Evolutionary conservation across 2,113 vertebrate species (phyloP).

Genomic region (Melospiza georgiana): DNA sequence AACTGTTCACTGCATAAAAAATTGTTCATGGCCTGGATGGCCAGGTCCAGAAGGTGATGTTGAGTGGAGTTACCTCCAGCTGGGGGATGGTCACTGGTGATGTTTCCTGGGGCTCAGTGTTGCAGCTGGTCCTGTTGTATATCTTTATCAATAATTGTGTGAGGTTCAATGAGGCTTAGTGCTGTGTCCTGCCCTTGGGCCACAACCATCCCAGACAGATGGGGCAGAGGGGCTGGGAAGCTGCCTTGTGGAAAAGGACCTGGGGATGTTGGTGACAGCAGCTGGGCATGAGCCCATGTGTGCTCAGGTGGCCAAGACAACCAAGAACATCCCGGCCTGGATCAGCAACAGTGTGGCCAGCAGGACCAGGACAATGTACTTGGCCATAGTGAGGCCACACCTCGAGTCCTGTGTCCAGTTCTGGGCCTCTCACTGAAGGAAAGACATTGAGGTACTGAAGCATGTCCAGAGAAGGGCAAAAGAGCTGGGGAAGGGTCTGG

Average conservation of each 20-base stretch:
- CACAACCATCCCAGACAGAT: neutral
- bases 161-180: neutral
- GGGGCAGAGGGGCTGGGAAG: neutral
- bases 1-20: neutral
- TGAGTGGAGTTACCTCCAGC: neutral
- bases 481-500: neutral
- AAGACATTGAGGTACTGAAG: neutral
- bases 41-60: neutral
- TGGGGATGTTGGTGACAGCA: neutral
- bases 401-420: neutral
- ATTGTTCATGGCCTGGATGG: neutral
- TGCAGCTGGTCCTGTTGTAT: neutral
- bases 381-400: rapidly evolving
- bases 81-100: neutral
- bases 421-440: neutral
- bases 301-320: neutral
- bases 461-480: neutral
- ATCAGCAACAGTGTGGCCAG: neutral
- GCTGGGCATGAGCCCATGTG: neutral
- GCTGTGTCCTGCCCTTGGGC: neutral
- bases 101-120: neutral
- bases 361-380: neutral
- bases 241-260: neutral
- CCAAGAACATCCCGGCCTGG: neutral
- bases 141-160: neutral